Evolutionary conservation across 2,113 vertebrate genomes (phyloP), one percentile per base, ranked within the genome.

Genomic region (Clarias gariepinus): DNA sequence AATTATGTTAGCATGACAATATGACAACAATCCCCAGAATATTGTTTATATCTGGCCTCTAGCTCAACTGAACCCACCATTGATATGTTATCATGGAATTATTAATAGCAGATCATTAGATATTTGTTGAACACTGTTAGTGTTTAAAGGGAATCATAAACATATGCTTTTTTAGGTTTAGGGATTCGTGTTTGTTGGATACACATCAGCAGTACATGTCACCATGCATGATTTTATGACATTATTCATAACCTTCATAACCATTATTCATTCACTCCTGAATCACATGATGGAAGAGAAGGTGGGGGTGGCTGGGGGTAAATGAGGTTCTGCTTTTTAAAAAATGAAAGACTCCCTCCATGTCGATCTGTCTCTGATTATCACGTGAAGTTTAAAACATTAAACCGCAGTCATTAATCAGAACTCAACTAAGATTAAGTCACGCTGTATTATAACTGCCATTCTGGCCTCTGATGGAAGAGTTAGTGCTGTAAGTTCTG

Each of bases 371-470:
- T 77, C 81, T 68, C 73, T 58, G 86, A 82, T 87, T 87, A 78
- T 81, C 33, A 19, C 57, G 86, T 53, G 28, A 63, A 77, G 71
- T 25, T 87, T 63, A 69, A 78, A 83, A 23, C 52, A 15, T 68
- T 30, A 61, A 87, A 83, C 68, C 52, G 25, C 71, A 41, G 53
- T 60, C 61, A 83, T 87, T 83, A 68, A 87, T 87, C 81, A 78
- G 81, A 83, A 68, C 55, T 71, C n/a, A 78, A 63, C 57, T 64
- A 36, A 64, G 69, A 83, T 87, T 74, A 61, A 63, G 81, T 87
- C 53, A 55, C 69, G 61, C 36, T 81, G 57, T 81, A 81, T 86
- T 73, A 47, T 47, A 73, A 73, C 78, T 86, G 85, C 33, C 78
- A 73, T 86, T 60, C 25, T 57, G 30, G 4, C 23, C 19, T 64